These are phyloP conservation scores for Zosterops borbonicus DNA, from an alignment of 2,113 vertebrate genomes.

Conservation along the genomic window DNA sequence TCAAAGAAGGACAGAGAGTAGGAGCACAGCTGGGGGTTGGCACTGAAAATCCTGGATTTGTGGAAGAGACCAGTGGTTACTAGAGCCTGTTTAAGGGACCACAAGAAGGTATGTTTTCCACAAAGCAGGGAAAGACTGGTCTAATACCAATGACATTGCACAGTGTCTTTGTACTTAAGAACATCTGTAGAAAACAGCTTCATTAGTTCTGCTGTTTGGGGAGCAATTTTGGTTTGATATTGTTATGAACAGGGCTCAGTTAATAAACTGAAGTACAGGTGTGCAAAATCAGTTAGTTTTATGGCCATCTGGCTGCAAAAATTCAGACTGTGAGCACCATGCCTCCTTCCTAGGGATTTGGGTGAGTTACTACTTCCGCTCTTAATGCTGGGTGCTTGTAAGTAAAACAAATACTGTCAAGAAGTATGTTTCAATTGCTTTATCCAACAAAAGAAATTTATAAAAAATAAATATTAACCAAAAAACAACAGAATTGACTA, in stretches of 20 bases:
- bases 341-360: neutral
- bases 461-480: neutral
- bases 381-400: neutral
- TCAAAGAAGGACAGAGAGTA: neutral
- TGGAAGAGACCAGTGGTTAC: neutral
- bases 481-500: neutral
- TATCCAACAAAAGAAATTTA: neutral
- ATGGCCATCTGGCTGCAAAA: neutral
- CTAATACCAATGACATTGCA: neutral
- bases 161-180: neutral
- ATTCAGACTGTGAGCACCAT: neutral
- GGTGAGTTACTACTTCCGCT: neutral
- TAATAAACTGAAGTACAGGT: neutral
- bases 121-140: neutral
- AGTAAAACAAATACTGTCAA: neutral
- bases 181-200: neutral
- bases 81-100: neutral
- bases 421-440: neutral
- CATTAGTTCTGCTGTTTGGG: neutral
- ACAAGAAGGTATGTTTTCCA: neutral
- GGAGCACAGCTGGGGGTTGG: rapidly evolving
- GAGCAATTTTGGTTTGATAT: neutral
- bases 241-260: neutral
- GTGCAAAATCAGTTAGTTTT: neutral
- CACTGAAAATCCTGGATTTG: neutral